Evolutionary conservation across 2,797 vertebrate species (phyloP).

Genomic region (Anguilla pacifica): DNA sequence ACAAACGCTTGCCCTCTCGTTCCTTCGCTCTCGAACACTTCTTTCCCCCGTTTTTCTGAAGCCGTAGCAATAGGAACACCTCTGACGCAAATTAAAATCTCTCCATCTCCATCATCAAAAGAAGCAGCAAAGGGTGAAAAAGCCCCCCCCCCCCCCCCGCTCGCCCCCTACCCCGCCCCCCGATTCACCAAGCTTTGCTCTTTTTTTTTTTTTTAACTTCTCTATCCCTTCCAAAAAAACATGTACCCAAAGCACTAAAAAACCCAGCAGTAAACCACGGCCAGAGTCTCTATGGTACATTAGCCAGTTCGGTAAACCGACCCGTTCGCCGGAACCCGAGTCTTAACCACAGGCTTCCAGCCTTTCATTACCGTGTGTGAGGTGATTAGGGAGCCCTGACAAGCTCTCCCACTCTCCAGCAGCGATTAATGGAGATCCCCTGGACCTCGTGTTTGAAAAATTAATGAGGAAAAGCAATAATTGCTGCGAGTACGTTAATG

Average conservation of each 20-base stretch:
- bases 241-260: background rate
- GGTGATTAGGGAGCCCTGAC: slow-evolving; percentile 45
- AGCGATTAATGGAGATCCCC: slow-evolving; percentile 50
- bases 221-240: background rate
- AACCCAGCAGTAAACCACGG: background rate
- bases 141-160: background rate
- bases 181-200: slow-evolving; percentile 6
- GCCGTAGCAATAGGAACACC: slow-evolving; percentile 18
- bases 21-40: background rate
- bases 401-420: slow-evolving; percentile 44
- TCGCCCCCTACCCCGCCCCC: background rate
- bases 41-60: slow-evolving; percentile 6
- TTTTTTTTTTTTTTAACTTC: background rate
- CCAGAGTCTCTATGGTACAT: background rate
- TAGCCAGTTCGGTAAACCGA: background rate
- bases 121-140: background rate
- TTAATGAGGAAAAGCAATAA: slow-evolving; percentile 50
- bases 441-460: slow-evolving; percentile 45
- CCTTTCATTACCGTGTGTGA: slow-evolving; percentile 45
- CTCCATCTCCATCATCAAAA: background rate
- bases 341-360: slow-evolving; percentile 22
- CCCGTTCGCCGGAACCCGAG: background rate
- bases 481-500: slow-evolving; percentile 49
- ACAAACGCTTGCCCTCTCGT: slow-evolving; percentile 5
- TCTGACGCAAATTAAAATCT: slow-evolving; percentile 26